Base-by-base conservation (phyloP, 1,140 invertebrate genomes). In the Tribolium castaneum region DNA sequence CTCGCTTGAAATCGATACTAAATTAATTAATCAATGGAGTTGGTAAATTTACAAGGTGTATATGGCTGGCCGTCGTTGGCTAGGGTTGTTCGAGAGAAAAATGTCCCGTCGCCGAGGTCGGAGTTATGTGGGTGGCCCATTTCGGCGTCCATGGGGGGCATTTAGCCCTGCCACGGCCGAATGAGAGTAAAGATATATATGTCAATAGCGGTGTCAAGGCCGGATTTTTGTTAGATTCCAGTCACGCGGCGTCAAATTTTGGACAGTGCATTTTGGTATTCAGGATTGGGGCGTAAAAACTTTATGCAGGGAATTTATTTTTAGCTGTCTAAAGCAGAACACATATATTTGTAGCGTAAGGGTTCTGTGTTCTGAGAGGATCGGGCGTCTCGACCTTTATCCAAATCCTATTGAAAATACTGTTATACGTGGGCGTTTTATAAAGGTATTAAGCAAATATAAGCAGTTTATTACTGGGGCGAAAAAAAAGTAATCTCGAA, bases 271-370 rank as follows among this genome's bases (percentile, higher is more conserved):
- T 73, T 73, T 73, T 73, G 25, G 22, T 54, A 35, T 54, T 7
- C 6, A 49, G 6, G 35, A 10, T 73, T 22, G 45, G 3, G 19
- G 9, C 2, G 25, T 39, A 66, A 30, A 34, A 30, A 10, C 50
- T 62, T 49, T 66, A 62, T 34, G 54, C 54, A 30, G 56, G 10
- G 9, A 62, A 76, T 76, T 76, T 66, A 76, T 76, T 62, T 75
- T 62, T 45, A 62, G 59, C 74, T 76, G 74, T 76, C 74, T 49
- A 22, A 45, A 76, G 45, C 74, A 76, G 74, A 62, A 56, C 45
- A 66, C 54, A 45, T 75, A 66, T 76, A 76, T 76, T 75, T 66
- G 45, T 45, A 56, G 51, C 25, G 54, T 56, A 49, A 45, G 59
- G 35, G 35, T 39, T 66, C 74, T 76, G 62, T 76, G 74, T 76